A percentile compares a stretch with the other conserved stretches of the same genome.
phyloP scores from a whole-genome alignment of 2,113 vertebrate species.

The Pavo muticus region DNA sequence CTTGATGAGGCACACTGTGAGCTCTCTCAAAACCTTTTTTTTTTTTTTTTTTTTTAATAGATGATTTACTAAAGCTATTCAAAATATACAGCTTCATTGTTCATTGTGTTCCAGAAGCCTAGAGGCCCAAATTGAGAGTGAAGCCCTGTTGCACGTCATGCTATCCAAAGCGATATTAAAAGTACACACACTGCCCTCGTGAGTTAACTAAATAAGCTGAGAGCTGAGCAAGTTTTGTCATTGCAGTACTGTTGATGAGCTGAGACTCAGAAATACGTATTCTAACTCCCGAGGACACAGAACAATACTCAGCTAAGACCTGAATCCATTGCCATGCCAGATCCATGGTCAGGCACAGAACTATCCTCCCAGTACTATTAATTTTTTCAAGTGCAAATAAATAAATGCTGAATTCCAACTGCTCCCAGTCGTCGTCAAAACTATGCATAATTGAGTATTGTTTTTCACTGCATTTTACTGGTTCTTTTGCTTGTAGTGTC shows the following conservation, averaged over 20 bases:
- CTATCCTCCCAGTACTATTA: background rate
- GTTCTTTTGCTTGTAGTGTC: background rate
- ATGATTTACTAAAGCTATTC: conserved; percentile 47
- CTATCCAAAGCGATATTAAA: conserved; percentile 29
- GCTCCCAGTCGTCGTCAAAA: background rate
- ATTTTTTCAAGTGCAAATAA: background rate
- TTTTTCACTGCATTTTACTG: background rate
- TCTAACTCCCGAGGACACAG: background rate
- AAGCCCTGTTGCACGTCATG: background rate
- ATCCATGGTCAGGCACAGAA: background rate
- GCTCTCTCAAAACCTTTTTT: background rate
- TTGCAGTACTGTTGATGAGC: background rate
- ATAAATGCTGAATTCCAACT: background rate
- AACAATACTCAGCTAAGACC: background rate
- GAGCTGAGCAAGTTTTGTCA: conserved; percentile 7
- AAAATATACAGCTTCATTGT: conserved; percentile 35
- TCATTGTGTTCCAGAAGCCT: conserved; percentile 16
- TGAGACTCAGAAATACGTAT: background rate
- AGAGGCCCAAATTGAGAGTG: background rate
- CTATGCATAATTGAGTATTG: background rate
- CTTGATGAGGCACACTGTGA: background rate
- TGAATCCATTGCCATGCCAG: background rate
- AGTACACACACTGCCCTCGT: background rate
- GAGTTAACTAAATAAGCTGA: background rate
- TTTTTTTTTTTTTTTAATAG: background rate